Evolutionary conservation across 2,113 vertebrate species (phyloP).

Genomic region (Passer montanus): DNA sequence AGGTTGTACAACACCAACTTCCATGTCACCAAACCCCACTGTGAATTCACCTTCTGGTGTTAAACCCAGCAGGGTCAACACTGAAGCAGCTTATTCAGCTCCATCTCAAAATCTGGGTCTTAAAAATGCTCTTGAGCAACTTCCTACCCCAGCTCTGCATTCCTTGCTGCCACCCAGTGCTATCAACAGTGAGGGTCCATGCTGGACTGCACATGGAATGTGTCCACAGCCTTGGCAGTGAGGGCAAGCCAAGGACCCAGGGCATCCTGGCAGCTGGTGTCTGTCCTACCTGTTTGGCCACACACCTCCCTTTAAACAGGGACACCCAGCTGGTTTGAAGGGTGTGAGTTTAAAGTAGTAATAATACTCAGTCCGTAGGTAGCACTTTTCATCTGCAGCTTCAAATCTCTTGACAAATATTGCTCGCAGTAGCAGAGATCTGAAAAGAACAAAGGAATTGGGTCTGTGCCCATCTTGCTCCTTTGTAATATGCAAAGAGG

Average conservation of each 20-base stretch:
- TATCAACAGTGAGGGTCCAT: background rate
- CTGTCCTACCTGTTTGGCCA: constrained; percentile 32
- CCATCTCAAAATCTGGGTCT: background rate
- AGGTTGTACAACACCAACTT: too few relatives aligned
- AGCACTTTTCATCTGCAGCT: constrained; percentile 59
- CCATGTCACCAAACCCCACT: background rate
- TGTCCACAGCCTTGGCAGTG: background rate
- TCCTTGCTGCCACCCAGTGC: background rate
- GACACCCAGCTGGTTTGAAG: constrained; percentile 8
- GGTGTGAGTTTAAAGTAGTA: constrained; percentile 38
- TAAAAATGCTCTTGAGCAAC: background rate
- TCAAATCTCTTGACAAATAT: constrained; percentile 55
- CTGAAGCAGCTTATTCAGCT: background rate
- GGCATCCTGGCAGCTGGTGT: background rate
- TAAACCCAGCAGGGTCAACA: background rate
- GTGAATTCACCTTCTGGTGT: background rate
- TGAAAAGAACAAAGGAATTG: constrained; percentile 65
- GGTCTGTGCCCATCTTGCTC: constrained; percentile 56
- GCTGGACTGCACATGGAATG: background rate
- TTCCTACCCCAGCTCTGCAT: background rate
- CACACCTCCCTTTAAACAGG: background rate
- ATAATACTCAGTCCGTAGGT: constrained; percentile 5
- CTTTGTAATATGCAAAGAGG: constrained; percentile 66
- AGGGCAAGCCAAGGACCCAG: background rate
- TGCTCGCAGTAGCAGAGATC: constrained; percentile 54